Percentiles rank a stretch among this genome's conserved stretches.
These are phyloP conservation scores for Eutrigla gurnardus DNA, from an alignment of 2,797 vertebrate genomes.

Conservation along the genomic window DNA sequence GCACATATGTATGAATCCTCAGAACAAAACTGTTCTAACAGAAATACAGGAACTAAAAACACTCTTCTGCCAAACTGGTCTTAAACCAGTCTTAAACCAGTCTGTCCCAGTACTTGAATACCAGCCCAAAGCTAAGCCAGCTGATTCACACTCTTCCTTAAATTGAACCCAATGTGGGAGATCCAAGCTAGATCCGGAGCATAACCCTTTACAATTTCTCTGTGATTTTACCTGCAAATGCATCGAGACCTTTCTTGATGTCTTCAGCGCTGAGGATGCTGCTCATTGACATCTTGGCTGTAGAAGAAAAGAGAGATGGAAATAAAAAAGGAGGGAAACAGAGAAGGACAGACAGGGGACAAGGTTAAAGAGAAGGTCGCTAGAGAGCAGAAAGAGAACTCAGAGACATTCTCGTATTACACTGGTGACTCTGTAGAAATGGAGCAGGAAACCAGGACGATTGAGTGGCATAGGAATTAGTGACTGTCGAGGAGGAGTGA, in stretches of 20 bases:
- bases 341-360: constrained; percentile 39
- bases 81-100: neutral
- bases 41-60: too few relatives aligned
- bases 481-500: constrained; percentile 29
- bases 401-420: constrained; percentile 62
- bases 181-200: neutral
- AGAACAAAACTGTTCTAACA: neutral
- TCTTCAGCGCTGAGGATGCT: constrained; percentile 92
- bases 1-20: neutral
- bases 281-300: constrained; percentile 92
- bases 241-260: constrained; percentile 94
- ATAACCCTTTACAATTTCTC: too few relatives aligned
- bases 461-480: constrained; percentile 55
- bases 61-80: neutral
- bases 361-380: constrained; percentile 64
- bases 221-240: constrained; percentile 90
- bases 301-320: constrained; percentile 17
- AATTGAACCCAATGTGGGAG: neutral
- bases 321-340: constrained; percentile 5
- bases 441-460: constrained; percentile 71
- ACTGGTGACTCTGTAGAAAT: constrained; percentile 60
- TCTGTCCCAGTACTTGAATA: neutral
- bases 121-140: neutral
- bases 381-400: constrained; percentile 45
- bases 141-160: neutral